A percentile compares a stretch with the other conserved stretches of the same genome.
phyloP scores from a whole-genome alignment of 2,888 invertebrate species.

The Ecdyonurus torrentis region DNA sequence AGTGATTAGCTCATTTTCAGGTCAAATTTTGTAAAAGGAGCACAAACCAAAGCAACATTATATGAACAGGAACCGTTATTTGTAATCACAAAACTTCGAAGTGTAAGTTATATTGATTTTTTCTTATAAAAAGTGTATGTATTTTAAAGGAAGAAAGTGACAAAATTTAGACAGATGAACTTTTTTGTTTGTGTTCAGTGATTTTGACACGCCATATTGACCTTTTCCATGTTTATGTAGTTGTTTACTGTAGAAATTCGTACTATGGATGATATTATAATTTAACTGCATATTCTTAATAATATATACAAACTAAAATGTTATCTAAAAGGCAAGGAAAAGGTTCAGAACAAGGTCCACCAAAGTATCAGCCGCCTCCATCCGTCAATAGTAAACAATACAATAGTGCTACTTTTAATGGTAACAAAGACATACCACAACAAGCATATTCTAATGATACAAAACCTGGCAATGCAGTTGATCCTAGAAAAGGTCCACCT shows the following conservation, averaged over 20 bases:
- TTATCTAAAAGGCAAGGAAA: neutral
- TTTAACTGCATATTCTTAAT: neutral
- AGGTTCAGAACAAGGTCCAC: slow-evolving; percentile 29
- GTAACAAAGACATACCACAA: neutral
- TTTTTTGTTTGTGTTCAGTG: too few species aligned
- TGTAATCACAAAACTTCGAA: too few species aligned
- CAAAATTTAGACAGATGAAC: too few species aligned
- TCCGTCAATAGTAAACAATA: slow-evolving; percentile 43
- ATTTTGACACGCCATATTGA: neutral
- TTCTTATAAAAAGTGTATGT: too few species aligned
- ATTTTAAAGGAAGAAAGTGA: too few species aligned
- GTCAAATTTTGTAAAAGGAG: neutral
- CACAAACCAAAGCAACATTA: neutral
- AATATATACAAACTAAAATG: neutral
- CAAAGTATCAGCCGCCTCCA: slow-evolving; percentile 63
- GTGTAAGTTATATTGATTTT: too few species aligned
- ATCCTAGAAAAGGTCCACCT: neutral
- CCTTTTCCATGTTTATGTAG: neutral
- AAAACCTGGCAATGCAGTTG: neutral
- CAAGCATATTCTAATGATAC: neutral
- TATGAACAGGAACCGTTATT: neutral
- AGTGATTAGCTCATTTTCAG: neutral
- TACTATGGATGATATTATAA: neutral
- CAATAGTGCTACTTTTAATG: slow-evolving; percentile 15
- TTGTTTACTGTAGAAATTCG: neutral